phyloP scores from a whole-genome alignment of 2,888 invertebrate genomes.

The Elgonia sp. region DNA sequence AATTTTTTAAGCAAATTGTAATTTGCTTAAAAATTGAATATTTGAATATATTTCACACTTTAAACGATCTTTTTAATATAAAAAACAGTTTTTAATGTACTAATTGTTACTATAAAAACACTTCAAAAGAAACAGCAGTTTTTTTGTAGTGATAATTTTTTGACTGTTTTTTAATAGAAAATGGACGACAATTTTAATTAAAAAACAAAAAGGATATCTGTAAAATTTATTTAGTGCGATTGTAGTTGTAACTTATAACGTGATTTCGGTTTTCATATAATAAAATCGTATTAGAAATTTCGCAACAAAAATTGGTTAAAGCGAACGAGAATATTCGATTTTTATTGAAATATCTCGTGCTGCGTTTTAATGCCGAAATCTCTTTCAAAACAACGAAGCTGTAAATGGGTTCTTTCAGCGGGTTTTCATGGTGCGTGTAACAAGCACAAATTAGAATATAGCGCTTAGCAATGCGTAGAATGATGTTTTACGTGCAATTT shows the following conservation, averaged over 20 bases:
- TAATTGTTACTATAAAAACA: not conserved
- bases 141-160: no score
- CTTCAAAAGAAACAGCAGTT: no score
- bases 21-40: no score
- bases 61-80: not conserved
- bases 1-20: no score
- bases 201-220: no score
- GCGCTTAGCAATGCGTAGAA: constrained; percentile 25
- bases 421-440: constrained; percentile 31
- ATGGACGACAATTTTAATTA: no score
- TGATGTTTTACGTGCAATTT: constrained; percentile 30
- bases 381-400: constrained; percentile 29
- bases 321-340: not conserved
- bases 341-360: constrained; percentile 17
- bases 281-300: not conserved
- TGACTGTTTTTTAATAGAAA: no score
- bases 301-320: not conserved
- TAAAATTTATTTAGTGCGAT: no score
- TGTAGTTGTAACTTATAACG: no score
- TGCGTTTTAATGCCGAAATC: constrained; percentile 40
- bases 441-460: constrained; percentile 35
- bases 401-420: constrained; percentile 10
- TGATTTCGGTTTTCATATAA: not conserved
- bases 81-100: not conserved
- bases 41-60: no score